phyloP scores from a whole-genome alignment of 2,113 vertebrate species.

The Aldabrachelys gigantea region DNA sequence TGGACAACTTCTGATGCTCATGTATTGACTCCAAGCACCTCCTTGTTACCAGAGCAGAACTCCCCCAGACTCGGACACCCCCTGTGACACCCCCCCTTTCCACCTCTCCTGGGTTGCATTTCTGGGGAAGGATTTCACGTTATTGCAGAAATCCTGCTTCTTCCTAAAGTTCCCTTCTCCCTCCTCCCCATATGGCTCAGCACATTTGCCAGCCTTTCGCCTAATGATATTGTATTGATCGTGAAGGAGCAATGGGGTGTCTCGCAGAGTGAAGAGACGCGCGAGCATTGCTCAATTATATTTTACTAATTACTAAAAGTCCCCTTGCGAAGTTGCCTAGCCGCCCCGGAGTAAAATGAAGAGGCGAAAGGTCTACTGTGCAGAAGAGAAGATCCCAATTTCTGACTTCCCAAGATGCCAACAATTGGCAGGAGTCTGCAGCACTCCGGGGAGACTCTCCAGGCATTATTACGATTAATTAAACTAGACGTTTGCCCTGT shows the following conservation, averaged over 20 bases:
- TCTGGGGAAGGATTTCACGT: not conserved
- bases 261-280: not conserved
- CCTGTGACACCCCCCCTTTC: not conserved
- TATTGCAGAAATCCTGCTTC: not conserved
- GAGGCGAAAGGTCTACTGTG: not conserved
- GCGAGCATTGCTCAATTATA: constrained; percentile 72
- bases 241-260: constrained; percentile 34
- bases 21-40: not conserved
- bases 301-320: constrained; percentile 79
- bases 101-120: not conserved
- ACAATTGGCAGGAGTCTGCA: too few relatives aligned
- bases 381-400: not conserved
- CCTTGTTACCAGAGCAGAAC: not conserved
- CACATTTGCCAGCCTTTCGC: constrained; percentile 65
- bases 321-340: not conserved
- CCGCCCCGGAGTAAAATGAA: not conserved
- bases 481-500: too few relatives aligned
- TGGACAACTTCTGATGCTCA: not conserved
- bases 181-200: constrained; percentile 11
- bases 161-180: not conserved
- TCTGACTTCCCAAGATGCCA: too few relatives aligned
- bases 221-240: constrained; percentile 81
- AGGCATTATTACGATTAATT: too few relatives aligned
- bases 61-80: not conserved
- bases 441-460: too few relatives aligned